Conservation (phyloP, 2,113 vertebrate genomes). For the Ciconia stormi region DNA sequence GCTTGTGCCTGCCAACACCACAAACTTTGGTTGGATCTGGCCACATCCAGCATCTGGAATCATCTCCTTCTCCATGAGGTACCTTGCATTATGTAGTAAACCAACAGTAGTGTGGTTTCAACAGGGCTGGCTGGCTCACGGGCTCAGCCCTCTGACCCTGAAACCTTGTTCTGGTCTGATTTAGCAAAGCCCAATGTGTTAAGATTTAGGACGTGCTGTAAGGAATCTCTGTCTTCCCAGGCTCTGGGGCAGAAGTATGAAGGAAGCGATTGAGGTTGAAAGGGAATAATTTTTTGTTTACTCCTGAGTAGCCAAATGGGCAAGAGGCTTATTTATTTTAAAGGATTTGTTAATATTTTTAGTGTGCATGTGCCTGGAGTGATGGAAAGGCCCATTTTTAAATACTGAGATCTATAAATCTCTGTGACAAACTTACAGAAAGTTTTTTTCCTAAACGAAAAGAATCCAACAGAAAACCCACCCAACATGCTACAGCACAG, state of each 20-base stretch:
- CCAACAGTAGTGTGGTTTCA: not conserved
- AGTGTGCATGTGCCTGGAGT: not conserved
- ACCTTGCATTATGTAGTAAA: not conserved
- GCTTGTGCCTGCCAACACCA: not conserved
- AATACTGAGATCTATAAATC: not conserved
- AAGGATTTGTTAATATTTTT: not conserved
- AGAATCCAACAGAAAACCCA: not conserved
- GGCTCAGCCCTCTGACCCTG: not conserved
- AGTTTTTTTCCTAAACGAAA: not conserved
- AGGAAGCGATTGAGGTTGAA: not conserved
- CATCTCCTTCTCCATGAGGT: not conserved
- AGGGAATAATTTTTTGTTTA: not conserved
- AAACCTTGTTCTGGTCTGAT: not conserved
- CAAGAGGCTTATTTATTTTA: not conserved
- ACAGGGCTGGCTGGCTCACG: not conserved
- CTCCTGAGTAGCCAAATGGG: not conserved
- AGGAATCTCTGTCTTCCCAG: not conserved
- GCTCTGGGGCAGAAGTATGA: not conserved
- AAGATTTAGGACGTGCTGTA: not conserved
- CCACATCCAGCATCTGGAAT: not conserved
- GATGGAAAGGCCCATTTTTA: not conserved
- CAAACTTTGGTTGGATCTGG: not conserved
- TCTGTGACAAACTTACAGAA: not conserved
- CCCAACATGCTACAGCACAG: not conserved
- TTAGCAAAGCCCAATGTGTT: not conserved